Base-by-base conservation (phyloP, 2,797 vertebrate species). In the Pipistrellus pygmaeus region DNA sequence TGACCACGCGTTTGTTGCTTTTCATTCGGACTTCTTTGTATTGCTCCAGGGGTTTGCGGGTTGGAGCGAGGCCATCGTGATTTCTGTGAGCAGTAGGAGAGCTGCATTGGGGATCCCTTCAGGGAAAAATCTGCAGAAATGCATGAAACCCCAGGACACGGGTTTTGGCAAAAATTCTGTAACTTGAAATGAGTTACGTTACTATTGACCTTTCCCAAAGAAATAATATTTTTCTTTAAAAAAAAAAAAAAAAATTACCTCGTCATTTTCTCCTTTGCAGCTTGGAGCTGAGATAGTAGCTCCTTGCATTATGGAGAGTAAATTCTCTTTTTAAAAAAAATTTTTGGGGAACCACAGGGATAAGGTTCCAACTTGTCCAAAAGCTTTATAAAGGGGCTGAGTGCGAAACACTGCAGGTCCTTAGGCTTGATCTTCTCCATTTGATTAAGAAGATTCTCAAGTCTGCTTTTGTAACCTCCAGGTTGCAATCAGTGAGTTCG, bases 131-230 rank as follows among this genome's bases (percentile, higher is more conserved):
- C 41, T 44, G 23, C 72, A 66, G 71, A 83, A 66, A 95, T 57
- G 46, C 69, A 38, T 66, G 21, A 90, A 88, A 86, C 8, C 75
- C 85, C 13, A 64, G 51, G 83, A 69, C 38, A 1, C 1, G 21
- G 30, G 46, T 35, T 78, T 72, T 78, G 71, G 82, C 82, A 30
- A 93, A 85, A 94, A 51, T 25, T 17, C 38, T 25, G 13, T 62
- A 72, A 87, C 88, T 85, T 64, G 72, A 75, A 93, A 48, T 20
- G 21, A 92, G 86, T 53, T 73, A 32, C 41, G 21, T 88, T 77
- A 18, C 66, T 80, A 9, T 15, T 90, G 85, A 93, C 64, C 64
- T 94, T 96, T 93, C 38, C 85, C 84, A 55, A 44, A 85, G 15
- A 83, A 76, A 75, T 38, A 77, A n/a, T 57, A 85, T 82, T 96